Conservation (phyloP, 2,888 invertebrate genomes). For the Portevinia maculata region DNA sequence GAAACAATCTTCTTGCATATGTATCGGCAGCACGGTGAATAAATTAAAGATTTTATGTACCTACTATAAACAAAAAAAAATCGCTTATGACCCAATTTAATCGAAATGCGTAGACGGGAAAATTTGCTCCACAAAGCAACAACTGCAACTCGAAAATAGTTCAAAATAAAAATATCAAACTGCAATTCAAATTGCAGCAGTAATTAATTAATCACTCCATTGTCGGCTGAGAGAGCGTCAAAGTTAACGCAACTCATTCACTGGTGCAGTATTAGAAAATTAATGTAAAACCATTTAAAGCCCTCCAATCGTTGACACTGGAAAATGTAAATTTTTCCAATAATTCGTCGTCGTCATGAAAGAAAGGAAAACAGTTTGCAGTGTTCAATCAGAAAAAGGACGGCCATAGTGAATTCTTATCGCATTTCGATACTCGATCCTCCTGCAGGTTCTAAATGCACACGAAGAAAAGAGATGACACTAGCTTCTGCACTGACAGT, state of each 20-base stretch:
- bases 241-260: not conserved
- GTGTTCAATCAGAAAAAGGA: constrained; percentile 34
- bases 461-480: constrained; percentile 28
- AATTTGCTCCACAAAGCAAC: not conserved
- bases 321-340: constrained; percentile 40
- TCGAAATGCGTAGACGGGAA: not conserved
- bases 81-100: constrained; percentile 6
- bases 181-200: not conserved
- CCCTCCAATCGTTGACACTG: constrained; percentile 33
- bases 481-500: not conserved
- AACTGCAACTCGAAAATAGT: not conserved
- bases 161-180: not conserved
- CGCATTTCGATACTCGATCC: constrained; percentile 58
- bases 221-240: not conserved
- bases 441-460: constrained; percentile 29
- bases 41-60: not conserved
- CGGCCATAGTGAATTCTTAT: constrained; percentile 24
- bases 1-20: not conserved
- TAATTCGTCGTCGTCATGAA: not conserved
- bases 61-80: not conserved
- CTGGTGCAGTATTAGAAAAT: not conserved
- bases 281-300: not conserved
- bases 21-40: not conserved
- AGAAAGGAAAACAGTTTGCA: constrained; percentile 25
- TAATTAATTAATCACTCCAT: constrained; percentile 18